phyloP scores from a whole-genome alignment of 2,888 invertebrate species.

The Agapostemon virescens region DNA sequence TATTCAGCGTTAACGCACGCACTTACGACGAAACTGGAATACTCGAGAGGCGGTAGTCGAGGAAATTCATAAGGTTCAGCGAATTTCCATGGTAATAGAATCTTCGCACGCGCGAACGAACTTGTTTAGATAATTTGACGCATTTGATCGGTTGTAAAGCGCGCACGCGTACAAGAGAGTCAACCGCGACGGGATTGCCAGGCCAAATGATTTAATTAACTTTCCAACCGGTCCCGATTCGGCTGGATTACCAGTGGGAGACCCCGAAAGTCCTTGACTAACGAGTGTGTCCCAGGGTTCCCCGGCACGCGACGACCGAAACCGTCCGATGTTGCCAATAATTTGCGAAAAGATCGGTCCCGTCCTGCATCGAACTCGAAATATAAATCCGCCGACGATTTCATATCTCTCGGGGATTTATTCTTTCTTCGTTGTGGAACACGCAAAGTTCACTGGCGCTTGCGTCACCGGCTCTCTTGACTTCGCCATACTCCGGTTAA shows the following conservation, averaged over 20 bases:
- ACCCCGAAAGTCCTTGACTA: slow-evolving; percentile 45
- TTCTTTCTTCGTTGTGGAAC: slow-evolving; percentile 39
- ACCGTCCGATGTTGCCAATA: slow-evolving; percentile 44
- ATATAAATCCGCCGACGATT: slow-evolving; percentile 27
- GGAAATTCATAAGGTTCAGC: background rate
- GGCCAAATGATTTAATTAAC: slow-evolving; percentile 66
- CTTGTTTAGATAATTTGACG: slow-evolving; percentile 45
- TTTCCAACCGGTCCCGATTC: slow-evolving; percentile 65
- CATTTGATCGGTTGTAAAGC: slow-evolving; percentile 37
- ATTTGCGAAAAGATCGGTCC: slow-evolving; percentile 29
- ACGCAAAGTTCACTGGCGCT: slow-evolving; percentile 59
- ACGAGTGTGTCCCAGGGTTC: slow-evolving; percentile 24
- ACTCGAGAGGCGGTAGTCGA: background rate
- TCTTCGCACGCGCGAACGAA: slow-evolving; percentile 44
- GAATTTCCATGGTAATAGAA: slow-evolving; percentile 8
- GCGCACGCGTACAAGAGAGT: slow-evolving; percentile 8
- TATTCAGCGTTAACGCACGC: background rate
- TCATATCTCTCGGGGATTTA: slow-evolving; percentile 40
- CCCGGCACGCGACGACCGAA: slow-evolving; percentile 45
- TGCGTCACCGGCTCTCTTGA: slow-evolving; percentile 50
- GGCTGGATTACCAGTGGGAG: slow-evolving; percentile 56
- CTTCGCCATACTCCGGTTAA: slow-evolving; percentile 37
- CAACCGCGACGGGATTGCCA: slow-evolving; percentile 20
- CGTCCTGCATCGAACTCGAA: background rate
- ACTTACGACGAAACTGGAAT: background rate